phyloP scores from a whole-genome alignment of 2,113 vertebrate genomes.

The Gambusia affinis region DNA sequence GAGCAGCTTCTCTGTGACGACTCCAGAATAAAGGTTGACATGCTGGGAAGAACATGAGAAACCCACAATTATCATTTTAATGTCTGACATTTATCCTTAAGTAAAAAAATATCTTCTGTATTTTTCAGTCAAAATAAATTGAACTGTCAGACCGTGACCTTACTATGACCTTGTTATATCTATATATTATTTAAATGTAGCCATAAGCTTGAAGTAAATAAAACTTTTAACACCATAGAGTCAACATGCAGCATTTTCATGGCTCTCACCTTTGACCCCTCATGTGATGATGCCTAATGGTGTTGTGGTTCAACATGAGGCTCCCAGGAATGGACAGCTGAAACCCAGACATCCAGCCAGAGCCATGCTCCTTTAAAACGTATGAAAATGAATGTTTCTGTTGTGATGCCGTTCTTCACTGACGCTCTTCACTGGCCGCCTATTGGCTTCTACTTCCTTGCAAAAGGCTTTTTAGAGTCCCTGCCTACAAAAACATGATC shows the following conservation, averaged over 20 bases:
- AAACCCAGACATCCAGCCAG: neutral
- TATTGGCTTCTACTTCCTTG: constrained; percentile 11
- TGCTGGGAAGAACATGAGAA: no score
- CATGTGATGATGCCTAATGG: neutral
- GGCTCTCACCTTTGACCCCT: neutral
- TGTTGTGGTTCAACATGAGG: neutral
- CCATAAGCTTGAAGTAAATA: no score
- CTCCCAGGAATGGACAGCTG: neutral
- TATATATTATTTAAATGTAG: no score
- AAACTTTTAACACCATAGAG: neutral
- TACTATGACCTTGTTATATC: no score
- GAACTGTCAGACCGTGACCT: no score
- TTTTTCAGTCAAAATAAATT: no score
- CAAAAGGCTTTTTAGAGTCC: constrained; percentile 8
- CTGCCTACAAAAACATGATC: constrained; percentile 36
- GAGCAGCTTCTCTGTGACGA: no score
- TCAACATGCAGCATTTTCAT: neutral
- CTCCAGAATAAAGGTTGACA: no score
- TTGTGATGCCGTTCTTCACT: neutral
- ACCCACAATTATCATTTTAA: no score
- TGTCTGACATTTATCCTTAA: no score
- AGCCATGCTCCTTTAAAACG: neutral
- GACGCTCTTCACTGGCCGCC: neutral
- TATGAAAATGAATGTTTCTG: neutral
- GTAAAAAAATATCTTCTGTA: no score